Conservation (phyloP, 53 echinoderm and acorn worm species). For the Echinometra lucunter region DNA sequence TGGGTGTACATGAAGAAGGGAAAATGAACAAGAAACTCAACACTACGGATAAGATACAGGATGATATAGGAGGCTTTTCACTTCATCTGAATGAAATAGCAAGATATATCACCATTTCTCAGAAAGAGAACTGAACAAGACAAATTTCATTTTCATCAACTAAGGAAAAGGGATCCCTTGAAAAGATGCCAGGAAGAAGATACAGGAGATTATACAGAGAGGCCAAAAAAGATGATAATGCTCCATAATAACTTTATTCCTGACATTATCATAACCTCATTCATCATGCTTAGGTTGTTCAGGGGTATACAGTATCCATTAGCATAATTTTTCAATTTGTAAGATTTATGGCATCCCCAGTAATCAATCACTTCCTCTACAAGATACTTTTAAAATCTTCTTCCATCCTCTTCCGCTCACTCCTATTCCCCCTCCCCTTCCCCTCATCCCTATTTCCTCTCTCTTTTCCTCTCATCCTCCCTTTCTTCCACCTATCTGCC, state of each 20-base stretch:
- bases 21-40: neutral
- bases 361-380: conserved; percentile 30
- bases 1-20: neutral
- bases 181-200: neutral
- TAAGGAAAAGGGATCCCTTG: neutral
- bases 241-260: conserved; percentile 3
- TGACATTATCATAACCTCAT: conserved; percentile 35
- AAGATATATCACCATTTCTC: neutral
- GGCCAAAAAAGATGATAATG: neutral
- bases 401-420: neutral
- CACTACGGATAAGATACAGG: neutral
- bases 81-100: neutral
- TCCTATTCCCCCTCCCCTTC: neutral
- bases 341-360: conserved; percentile 45
- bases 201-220: neutral
- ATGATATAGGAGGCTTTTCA: neutral
- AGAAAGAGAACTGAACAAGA: neutral
- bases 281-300: neutral
- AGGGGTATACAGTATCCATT: conserved; percentile 28
- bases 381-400: neutral
- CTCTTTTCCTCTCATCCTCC: neutral
- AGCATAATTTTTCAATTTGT: conserved; percentile 66
- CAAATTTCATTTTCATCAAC: neutral
- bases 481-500: neutral
- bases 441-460: neutral